phyloP scores from a whole-genome alignment of 1,140 invertebrate species.

The Hylaeus volcanicus region DNA sequence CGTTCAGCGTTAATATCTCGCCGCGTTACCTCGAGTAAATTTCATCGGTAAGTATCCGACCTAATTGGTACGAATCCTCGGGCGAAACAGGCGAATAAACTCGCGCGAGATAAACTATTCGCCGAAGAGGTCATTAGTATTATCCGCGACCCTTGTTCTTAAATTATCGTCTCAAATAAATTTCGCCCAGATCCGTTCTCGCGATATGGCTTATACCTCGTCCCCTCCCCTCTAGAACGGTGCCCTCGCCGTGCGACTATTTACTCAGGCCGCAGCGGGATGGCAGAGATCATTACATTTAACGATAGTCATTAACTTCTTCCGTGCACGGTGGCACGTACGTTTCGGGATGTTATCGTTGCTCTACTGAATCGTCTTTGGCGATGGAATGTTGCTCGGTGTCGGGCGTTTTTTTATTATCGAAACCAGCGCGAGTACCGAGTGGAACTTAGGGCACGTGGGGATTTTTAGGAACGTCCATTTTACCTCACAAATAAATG shows the following conservation, averaged over 20 bases:
- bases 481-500: no score
- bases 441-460: not conserved
- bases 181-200: conserved; percentile 14
- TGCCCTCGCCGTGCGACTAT: conserved; percentile 14
- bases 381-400: conserved; percentile 11
- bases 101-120: conserved; percentile 17
- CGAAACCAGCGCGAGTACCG: conserved; percentile 25
- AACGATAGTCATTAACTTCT: conserved; percentile 48
- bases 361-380: conserved; percentile 15
- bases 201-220: not conserved
- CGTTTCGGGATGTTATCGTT: conserved; percentile 33
- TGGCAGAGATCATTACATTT: conserved; percentile 39
- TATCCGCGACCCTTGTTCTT: not conserved
- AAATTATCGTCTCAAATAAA: conserved; percentile 37
- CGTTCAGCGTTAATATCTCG: no score
- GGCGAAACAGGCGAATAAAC: not conserved
- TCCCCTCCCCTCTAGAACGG: not conserved
- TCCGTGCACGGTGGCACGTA: conserved; percentile 40
- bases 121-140: conserved; percentile 21
- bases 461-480: no score
- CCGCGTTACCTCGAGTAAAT: no score
- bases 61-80: not conserved
- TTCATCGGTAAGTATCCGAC: no score
- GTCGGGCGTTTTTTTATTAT: not conserved
- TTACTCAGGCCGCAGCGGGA: conserved; percentile 31